Evolutionary conservation across 2,888 invertebrate genomes (phyloP).

Genomic region (Euclidia mi): DNA sequence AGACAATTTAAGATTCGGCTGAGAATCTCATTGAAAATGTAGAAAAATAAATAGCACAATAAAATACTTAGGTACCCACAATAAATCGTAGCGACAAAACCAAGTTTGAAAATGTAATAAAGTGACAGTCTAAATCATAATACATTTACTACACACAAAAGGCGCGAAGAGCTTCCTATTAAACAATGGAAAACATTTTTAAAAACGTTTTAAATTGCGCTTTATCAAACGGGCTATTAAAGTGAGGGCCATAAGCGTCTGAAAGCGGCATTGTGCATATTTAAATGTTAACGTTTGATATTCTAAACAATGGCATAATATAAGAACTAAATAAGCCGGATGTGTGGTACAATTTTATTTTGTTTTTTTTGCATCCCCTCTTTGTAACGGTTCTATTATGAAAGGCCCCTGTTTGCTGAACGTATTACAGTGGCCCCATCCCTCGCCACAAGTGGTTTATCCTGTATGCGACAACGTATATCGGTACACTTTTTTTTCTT

Average conservation of each 20-base stretch:
- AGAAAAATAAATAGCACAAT: too few relatives aligned
- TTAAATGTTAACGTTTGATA: constrained; percentile 32
- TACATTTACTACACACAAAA: too few relatives aligned
- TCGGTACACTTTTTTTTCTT: constrained; percentile 35
- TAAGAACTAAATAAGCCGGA: constrained; percentile 44
- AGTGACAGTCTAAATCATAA: too few relatives aligned
- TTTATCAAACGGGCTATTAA: background rate
- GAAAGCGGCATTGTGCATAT: constrained; percentile 14
- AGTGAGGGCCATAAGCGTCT: background rate
- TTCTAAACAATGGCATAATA: constrained; percentile 37
- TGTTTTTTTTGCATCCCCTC: constrained; percentile 63
- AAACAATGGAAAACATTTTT: background rate
- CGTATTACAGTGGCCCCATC: constrained; percentile 66
- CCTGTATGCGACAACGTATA: constrained; percentile 39
- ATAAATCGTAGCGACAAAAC: too few relatives aligned
- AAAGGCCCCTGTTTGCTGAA: constrained; percentile 67
- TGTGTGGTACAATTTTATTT: constrained; percentile 45
- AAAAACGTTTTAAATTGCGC: background rate
- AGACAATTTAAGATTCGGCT: too few relatives aligned
- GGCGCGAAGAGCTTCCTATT: background rate
- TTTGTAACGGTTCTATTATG: constrained; percentile 69
- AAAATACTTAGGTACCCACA: too few relatives aligned
- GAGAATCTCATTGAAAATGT: too few relatives aligned
- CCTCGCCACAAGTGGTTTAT: constrained; percentile 64
- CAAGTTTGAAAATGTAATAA: too few relatives aligned